A percentile compares a stretch with the other conserved stretches of the same genome.
Evolutionary conservation across 2,888 invertebrate species (phyloP).

Genomic region (Thalpophila matura): DNA sequence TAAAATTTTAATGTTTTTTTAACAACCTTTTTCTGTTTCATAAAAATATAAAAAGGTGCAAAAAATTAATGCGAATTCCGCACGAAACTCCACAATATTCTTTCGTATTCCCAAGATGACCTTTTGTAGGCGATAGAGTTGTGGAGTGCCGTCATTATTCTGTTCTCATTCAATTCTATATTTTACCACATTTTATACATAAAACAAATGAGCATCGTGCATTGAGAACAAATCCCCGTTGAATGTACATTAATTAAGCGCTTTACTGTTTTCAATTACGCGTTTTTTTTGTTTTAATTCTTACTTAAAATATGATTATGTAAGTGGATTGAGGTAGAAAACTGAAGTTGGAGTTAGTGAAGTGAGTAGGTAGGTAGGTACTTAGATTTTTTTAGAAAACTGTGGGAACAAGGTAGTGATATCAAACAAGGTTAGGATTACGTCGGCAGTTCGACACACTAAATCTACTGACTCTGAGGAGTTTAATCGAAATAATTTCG

Average conservation of each 20-base stretch:
- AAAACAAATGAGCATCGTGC: slow-evolving; percentile 69
- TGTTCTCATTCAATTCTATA: slow-evolving; percentile 81
- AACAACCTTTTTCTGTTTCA: not conserved
- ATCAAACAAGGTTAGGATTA: no score
- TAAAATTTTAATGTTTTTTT: not conserved
- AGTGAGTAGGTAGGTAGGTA: no score
- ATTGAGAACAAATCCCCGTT: slow-evolving; percentile 55
- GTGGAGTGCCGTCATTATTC: slow-evolving; percentile 83
- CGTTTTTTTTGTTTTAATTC: slow-evolving; percentile 31
- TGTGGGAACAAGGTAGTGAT: not conserved
- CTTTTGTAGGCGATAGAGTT: slow-evolving; percentile 84
- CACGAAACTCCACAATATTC: slow-evolving; percentile 67
- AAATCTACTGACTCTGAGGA: no score
- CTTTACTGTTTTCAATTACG: slow-evolving; percentile 48
- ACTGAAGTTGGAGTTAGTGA: not conserved
- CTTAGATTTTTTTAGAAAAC: not conserved
- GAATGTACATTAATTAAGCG: slow-evolving; percentile 57
- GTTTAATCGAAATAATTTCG: no score
- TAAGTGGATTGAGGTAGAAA: not conserved
- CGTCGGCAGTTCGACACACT: no score
- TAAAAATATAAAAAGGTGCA: not conserved
- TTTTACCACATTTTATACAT: slow-evolving; percentile 77
- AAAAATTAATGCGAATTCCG: not conserved
- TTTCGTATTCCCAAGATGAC: slow-evolving; percentile 79
- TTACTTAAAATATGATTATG: not conserved